Evolutionary conservation across 2,888 invertebrate genomes (phyloP).

Genomic region (Lucinisca nassula): DNA sequence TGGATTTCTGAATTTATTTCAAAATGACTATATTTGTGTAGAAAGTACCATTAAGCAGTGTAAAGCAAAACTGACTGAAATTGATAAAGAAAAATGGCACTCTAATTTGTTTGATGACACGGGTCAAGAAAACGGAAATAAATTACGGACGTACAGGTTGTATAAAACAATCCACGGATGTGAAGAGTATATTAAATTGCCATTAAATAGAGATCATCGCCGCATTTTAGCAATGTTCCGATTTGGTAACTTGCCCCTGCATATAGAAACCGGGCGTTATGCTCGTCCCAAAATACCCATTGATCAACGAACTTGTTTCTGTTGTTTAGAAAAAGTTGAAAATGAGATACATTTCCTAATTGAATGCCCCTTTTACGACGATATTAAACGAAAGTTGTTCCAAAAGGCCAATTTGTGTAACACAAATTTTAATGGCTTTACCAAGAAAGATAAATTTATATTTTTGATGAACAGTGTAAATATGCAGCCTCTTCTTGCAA

Average conservation of each 20-base stretch:
- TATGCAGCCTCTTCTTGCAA: conserved; percentile 1
- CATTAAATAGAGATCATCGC: not conserved
- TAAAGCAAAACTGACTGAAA: not conserved
- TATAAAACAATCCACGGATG: not conserved
- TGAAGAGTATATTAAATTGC: not conserved
- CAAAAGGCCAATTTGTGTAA: not conserved
- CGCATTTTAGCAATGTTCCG: conserved; percentile 4
- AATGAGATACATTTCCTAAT: not conserved
- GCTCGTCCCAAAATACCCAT: not conserved
- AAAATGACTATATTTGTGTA: not conserved
- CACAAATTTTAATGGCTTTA: not conserved
- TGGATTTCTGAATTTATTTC: not conserved
- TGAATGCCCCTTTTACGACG: not conserved
- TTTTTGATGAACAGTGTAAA: not conserved
- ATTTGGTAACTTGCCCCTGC: not conserved
- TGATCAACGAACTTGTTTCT: not conserved
- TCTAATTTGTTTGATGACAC: not conserved
- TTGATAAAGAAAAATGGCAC: not conserved
- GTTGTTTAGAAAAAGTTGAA: not conserved
- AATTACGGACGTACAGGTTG: not conserved
- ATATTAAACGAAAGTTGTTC: not conserved
- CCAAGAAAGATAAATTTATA: not conserved
- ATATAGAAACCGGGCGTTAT: conserved; percentile 1
- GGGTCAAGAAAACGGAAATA: not conserved
- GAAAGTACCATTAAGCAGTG: not conserved